These are phyloP conservation scores for Struthidea cinerea DNA, from an alignment of 2,113 vertebrate species.

Conservation along the genomic window DNA sequence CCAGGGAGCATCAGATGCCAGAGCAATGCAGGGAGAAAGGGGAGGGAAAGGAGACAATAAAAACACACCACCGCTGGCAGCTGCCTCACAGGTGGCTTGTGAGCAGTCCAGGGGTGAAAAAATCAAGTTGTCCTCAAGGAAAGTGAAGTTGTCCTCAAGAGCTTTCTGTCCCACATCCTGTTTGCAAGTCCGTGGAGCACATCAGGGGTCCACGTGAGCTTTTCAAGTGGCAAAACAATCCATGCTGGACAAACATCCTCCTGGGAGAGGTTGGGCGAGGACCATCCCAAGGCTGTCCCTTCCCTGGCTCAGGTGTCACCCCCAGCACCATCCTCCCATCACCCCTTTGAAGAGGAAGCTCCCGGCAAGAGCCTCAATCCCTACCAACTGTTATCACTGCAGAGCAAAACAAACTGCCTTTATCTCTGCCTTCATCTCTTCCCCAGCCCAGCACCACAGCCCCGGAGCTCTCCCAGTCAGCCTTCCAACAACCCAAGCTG, in stretches of 20 bases:
- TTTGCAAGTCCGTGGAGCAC: fast-evolving
- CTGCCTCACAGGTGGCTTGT: background rate
- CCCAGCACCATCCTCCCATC: background rate
- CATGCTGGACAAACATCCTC: fast-evolving
- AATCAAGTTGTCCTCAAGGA: background rate
- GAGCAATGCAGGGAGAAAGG: fast-evolving
- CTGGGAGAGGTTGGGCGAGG: background rate
- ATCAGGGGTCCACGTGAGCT: fast-evolving
- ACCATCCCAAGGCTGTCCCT: fast-evolving
- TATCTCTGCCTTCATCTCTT: background rate
- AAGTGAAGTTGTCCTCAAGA: background rate
- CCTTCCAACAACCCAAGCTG: background rate
- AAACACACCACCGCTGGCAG: background rate
- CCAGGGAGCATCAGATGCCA: background rate
- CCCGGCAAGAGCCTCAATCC: background rate
- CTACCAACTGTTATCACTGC: no score
- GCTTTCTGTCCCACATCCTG: no score
- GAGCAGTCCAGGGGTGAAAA: background rate
- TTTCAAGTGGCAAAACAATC: background rate
- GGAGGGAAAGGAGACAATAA: background rate
- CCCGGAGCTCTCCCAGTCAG: background rate
- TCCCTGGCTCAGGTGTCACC: background rate
- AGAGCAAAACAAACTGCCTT: background rate
- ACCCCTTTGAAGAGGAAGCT: background rate
- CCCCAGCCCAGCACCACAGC: background rate